Percentiles rank a stretch among this genome's conserved stretches.
These are phyloP conservation scores for Brachyalestes nurse DNA, from an alignment of 2,797 vertebrate species.

Conservation along the genomic window DNA sequence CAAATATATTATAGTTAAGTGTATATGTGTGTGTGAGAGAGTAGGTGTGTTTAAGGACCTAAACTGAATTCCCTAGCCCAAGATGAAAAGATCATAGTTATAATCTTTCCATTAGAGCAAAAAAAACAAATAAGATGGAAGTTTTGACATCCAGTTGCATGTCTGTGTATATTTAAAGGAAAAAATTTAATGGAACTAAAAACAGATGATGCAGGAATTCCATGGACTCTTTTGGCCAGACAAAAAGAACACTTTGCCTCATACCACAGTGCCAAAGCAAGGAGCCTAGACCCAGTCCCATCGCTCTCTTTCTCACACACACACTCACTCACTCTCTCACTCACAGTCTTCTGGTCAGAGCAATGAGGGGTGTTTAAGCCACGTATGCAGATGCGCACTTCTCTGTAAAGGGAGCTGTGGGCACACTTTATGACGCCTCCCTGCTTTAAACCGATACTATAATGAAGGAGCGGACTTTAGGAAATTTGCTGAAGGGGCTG, in stretches of 20 bases:
- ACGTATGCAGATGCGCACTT: conserved; percentile 41
- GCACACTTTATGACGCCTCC: conserved; percentile 47
- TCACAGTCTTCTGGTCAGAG: conserved; percentile 20
- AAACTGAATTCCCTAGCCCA: background rate
- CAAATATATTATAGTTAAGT: background rate
- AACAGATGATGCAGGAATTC: conserved; percentile 43
- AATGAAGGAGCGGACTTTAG: conserved; percentile 36
- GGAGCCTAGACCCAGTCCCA: conserved; percentile 24
- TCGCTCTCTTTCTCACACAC: background rate
- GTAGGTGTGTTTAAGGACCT: conserved; percentile 2
- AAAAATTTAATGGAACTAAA: conserved; percentile 20
- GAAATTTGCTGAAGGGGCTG: conserved; percentile 41
- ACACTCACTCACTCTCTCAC: conserved; percentile 26
- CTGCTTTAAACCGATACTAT: conserved; percentile 42
- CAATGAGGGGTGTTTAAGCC: conserved; percentile 33
- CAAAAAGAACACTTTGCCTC: conserved; percentile 25
- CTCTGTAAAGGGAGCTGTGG: conserved; percentile 35
- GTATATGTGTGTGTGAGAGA: background rate
- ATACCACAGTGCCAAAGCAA: conserved; percentile 15
- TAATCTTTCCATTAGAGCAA: background rate
- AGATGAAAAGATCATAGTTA: conserved; percentile 11
- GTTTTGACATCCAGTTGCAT: background rate
- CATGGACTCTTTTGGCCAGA: conserved; percentile 12
- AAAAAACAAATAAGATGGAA: background rate
- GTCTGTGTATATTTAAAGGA: conserved; percentile 6